These are phyloP conservation scores for Aurelia sp. DNA, from an alignment of 30 jellyfish, hydroid and myxozoan genomes.

Conservation along the genomic window DNA sequence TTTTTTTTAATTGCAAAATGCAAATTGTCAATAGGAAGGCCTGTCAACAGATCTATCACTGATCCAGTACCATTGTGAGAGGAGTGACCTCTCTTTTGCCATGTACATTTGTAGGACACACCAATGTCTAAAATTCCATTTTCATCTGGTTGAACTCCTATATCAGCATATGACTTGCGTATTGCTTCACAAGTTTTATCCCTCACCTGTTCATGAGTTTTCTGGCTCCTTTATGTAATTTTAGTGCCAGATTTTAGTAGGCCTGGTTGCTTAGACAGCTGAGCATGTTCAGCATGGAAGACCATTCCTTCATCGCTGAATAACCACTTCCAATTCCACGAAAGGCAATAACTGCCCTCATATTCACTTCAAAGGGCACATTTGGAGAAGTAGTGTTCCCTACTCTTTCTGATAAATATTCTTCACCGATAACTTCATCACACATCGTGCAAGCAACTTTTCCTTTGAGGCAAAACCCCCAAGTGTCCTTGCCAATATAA, in stretches of 20 bases:
- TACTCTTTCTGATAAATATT: not conserved
- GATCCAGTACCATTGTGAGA: too few relatives aligned
- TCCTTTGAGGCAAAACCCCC: not conserved
- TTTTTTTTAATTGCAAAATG: too few relatives aligned
- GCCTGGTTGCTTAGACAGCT: not conserved
- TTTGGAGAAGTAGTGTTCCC: not conserved
- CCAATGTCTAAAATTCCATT: too few relatives aligned
- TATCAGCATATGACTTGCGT: too few relatives aligned
- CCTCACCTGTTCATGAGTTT: too few relatives aligned
- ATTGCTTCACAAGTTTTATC: too few relatives aligned
- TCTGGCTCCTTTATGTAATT: not conserved
- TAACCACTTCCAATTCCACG: not conserved
- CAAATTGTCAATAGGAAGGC: too few relatives aligned
- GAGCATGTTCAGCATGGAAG: not conserved
- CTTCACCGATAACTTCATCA: not conserved
- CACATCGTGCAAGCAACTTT: not conserved
- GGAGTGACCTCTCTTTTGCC: too few relatives aligned
- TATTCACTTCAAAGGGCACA: not conserved
- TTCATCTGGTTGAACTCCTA: too few relatives aligned
- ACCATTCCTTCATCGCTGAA: not conserved
- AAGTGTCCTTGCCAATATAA: not conserved
- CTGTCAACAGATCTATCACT: too few relatives aligned
- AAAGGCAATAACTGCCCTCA: constrained; percentile 2
- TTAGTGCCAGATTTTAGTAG: not conserved
- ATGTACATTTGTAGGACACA: too few relatives aligned